A percentile compares a stretch with the other conserved stretches of the same genome.
phyloP scores from a whole-genome alignment of 2,797 vertebrate species.

The Coregonus sp. region DNA sequence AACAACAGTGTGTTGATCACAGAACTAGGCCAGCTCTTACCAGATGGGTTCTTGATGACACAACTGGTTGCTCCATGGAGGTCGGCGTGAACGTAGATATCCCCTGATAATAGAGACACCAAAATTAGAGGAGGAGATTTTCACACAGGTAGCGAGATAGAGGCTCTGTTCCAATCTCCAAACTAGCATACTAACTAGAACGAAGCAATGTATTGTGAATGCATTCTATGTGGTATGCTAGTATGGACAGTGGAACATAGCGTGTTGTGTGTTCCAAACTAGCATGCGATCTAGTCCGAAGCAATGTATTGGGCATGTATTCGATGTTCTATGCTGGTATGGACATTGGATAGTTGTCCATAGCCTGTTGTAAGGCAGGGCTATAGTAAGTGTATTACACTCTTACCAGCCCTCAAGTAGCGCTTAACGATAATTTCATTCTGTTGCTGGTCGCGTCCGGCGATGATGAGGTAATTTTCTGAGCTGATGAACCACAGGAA shows the following conservation, averaged over 20 bases:
- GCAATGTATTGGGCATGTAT: neutral
- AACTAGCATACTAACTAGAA: no score
- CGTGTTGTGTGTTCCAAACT: neutral
- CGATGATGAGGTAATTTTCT: constrained; percentile 95
- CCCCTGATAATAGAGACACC: constrained; percentile 74
- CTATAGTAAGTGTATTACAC: neutral
- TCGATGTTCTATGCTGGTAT: neutral
- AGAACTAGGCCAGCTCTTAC: constrained; percentile 64
- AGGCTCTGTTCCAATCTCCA: neutral
- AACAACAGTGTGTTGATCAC: neutral
- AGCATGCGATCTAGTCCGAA: neutral
- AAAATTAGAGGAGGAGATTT: neutral
- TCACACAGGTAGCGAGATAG: neutral
- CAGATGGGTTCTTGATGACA: constrained; percentile 93
- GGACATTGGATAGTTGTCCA: neutral
- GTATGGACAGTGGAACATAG: neutral
- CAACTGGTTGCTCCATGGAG: constrained; percentile 97
- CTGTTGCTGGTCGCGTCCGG: constrained; percentile 96
- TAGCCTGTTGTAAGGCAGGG: neutral
- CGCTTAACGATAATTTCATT: constrained; percentile 98
- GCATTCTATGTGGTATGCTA: neutral
- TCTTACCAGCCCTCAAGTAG: constrained; percentile 85
- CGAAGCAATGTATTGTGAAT: neutral
- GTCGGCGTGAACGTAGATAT: constrained; percentile 94
- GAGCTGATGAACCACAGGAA: constrained; percentile 99